Conservation (phyloP, 2,113 vertebrate species). For the Tonatia bakeri region DNA sequence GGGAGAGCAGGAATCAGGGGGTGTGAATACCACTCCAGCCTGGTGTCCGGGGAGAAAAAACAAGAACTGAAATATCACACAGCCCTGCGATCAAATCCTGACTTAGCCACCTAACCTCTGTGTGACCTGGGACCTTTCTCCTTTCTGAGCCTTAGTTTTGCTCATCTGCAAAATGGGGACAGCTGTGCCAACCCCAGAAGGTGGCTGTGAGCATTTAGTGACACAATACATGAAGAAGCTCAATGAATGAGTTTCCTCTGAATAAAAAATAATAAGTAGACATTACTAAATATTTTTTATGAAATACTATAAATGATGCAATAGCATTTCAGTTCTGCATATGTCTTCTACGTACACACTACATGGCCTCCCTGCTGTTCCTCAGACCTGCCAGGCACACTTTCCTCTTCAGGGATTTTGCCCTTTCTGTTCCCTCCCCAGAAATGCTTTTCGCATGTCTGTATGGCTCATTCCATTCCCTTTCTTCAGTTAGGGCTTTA, state of each 20-base stretch:
- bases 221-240: neutral
- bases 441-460: neutral
- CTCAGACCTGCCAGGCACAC: too few species aligned
- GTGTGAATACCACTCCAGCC: accelerated
- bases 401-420: neutral
- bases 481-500: neutral
- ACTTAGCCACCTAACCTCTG: neutral
- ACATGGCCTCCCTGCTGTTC: neutral
- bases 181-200: too few species aligned
- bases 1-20: neutral
- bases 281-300: neutral
- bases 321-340: neutral
- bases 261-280: neutral
- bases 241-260: neutral
- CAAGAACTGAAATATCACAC: neutral
- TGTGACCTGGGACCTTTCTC: neutral
- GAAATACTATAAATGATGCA: neutral
- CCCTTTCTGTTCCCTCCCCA: neutral
- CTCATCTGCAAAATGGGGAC: neutral
- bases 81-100: neutral
- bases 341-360: neutral
- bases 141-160: neutral
- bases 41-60: neutral
- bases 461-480: neutral
- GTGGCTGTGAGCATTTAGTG: neutral